Evolutionary conservation across 1,140 invertebrate species (phyloP), one percentile per base, ranked within the genome.

Genomic region (Hesperophylax magnus): DNA sequence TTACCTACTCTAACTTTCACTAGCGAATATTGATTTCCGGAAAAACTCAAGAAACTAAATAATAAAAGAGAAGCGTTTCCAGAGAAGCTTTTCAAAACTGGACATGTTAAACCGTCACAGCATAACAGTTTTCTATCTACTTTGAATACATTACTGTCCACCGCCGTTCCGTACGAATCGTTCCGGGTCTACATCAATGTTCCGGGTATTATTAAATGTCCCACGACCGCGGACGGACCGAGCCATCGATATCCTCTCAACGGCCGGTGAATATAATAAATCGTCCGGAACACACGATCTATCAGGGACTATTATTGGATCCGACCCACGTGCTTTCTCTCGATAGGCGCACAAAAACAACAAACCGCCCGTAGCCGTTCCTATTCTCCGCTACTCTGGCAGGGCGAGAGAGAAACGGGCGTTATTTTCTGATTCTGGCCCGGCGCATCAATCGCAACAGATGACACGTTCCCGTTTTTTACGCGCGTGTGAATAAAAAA

Each of bases 231-330:
- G 15, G 53, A 24, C 72, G 24, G 22, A 27, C n/a, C 27, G 72
- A 4, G 67, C 34, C 20, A 52, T 72, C 69, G 69, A 72, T 72
- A 24, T 34, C 69, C 53, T 67, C 27, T 20, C 52, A 56, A 75
- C 72, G 72, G 24, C 52, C 72, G 72, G 34, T 60, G 58, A 77
- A 67, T 27, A 78, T 67, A 78, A 78, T 69, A 78, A 78, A 78
- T 78, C 77, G 77, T 14, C 77, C 77, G 77, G 20, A 67, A 69
- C 77, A 15, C 63, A 34, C 63, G 22, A 78, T 69, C 77, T 53
- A 31, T 78, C 77, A 67, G 24, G 52, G 31, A 63, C 27, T 76
- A 76, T 76, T 76, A 76, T 31, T 39, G 72, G 58, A 47, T 2
- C n/a, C 60, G 76, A 18, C 54, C 76, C 39, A 61, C 74, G 74